phyloP scores from a whole-genome alignment of 2,113 vertebrate species.

The Cinclus mexicanus region DNA sequence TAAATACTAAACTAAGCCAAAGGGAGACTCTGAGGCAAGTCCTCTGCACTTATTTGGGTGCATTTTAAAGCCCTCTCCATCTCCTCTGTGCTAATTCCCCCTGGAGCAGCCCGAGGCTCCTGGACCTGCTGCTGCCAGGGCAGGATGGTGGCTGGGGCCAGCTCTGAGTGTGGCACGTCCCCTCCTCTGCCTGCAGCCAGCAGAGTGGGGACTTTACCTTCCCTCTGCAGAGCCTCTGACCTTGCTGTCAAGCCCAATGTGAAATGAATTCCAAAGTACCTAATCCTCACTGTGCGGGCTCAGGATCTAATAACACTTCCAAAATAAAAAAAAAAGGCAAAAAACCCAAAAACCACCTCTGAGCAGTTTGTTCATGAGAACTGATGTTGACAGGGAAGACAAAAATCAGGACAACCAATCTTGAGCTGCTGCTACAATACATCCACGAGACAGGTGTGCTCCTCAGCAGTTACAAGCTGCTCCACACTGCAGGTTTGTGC shows the following conservation, averaged over 20 bases:
- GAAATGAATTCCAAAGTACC: conserved; percentile 39
- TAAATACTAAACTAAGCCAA: not conserved
- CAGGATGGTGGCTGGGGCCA: not conserved
- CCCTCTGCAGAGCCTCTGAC: conserved; percentile 59
- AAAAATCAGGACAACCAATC: not conserved
- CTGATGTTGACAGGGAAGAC: not conserved
- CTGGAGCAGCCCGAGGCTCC: not conserved
- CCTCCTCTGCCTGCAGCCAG: conserved; percentile 1
- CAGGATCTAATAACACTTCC: not conserved
- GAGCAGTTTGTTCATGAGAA: not conserved
- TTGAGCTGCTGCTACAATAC: not conserved
- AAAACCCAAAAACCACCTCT: not conserved
- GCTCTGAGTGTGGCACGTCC: not conserved
- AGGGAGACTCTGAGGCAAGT: not conserved
- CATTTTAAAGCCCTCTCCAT: not conserved
- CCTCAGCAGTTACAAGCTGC: not conserved
- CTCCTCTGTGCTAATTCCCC: not conserved
- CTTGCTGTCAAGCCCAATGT: conserved; percentile 55
- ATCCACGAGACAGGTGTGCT: not conserved
- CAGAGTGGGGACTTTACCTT: not conserved
- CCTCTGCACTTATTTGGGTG: not conserved
- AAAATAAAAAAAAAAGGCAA: not conserved
- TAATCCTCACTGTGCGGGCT: not conserved
- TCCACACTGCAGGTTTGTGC: not conserved
- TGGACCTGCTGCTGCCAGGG: not conserved